Evolutionary conservation across 1,140 invertebrate species (phyloP), one percentile per base, ranked within the genome.

Genomic region (Drosophila bifasciata): DNA sequence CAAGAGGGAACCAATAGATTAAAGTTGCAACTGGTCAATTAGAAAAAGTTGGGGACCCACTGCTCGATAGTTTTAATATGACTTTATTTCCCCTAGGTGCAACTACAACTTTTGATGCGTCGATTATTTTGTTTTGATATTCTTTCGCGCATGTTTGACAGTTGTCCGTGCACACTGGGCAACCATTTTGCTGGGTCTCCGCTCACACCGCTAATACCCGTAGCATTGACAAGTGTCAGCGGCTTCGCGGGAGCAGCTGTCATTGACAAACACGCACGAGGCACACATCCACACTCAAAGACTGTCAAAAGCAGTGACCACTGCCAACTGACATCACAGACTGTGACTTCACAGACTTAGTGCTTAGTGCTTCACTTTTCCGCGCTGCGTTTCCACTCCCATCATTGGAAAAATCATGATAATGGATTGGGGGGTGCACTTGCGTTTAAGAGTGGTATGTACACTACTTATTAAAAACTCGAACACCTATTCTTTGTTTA

Each of bases 201-300:
- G 56, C 39, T 64, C 36, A 77, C 75, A 61, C 61, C 59, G 51
- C 80, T 79, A 86, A 86, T 86, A 32, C 8, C 11, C 8, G 8
- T 2, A 86, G 76, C 77, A 77, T 80, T 80, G 81, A 77, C 77
- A 85, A 85, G 63, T 85, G 80, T 85, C 80, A 85, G 68, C 76
- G 80, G 62, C 17, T 71, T 64, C 66, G 59, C 69, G 79, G 45
- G 43, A 74, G 46, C 46, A 59, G 49, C 75, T 83, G 79, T 84
- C 80, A 79, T 28, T 53, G 17, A 51, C 75, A 78, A 36, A 49
- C 52, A 43, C 67, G 17, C 56, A 58, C 19, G 46, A 15, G 15
- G 19, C 53, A 21, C 50, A 63, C 40, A 15, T 9, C 23, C 5
- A 16, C n/a, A 68, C 67, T 11, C 40, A 55, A 25, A 15, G 50